Percentiles rank a stretch among this genome's conserved stretches.
Conservation (phyloP, 1,140 invertebrate species). For the Caenorhabditis briggsae region DNA sequence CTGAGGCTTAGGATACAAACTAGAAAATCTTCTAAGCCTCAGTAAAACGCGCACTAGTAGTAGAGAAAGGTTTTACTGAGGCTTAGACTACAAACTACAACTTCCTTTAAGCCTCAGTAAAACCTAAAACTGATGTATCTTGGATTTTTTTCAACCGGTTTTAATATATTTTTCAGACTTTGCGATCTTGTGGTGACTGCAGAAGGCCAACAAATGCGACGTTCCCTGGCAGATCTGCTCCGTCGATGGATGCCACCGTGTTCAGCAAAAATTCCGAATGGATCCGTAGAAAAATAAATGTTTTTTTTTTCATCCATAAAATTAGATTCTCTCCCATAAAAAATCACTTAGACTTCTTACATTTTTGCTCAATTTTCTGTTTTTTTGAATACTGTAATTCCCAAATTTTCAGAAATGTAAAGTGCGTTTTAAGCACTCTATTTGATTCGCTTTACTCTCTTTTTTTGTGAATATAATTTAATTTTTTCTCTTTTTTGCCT, state of each 20-base stretch:
- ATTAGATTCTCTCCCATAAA: too few species aligned
- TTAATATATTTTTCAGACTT: constrained; percentile 37
- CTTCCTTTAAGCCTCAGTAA: too few species aligned
- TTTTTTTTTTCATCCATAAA: too few species aligned
- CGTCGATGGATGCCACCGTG: neutral
- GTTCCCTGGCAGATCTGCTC: constrained; percentile 20
- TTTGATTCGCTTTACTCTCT: neutral
- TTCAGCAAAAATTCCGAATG: neutral
- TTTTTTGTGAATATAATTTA: neutral
- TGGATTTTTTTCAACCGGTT: too few species aligned
- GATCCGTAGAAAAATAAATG: neutral
- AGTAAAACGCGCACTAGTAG: too few species aligned
- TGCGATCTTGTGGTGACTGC: constrained; percentile 60
- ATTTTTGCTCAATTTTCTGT: neutral
- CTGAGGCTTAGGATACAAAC: too few species aligned
- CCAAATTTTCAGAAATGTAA: neutral
- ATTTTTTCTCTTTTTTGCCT: too few species aligned
- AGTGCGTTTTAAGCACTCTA: too few species aligned
- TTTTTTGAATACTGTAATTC: neutral
- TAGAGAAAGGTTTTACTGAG: too few species aligned
- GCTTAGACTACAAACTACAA: too few species aligned
- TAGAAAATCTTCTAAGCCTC: too few species aligned
- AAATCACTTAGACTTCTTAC: neutral
- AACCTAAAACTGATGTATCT: too few species aligned
- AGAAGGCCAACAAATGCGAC: constrained; percentile 47